phyloP scores from a whole-genome alignment of 2,888 invertebrate species.

The Erebia aethiops region DNA sequence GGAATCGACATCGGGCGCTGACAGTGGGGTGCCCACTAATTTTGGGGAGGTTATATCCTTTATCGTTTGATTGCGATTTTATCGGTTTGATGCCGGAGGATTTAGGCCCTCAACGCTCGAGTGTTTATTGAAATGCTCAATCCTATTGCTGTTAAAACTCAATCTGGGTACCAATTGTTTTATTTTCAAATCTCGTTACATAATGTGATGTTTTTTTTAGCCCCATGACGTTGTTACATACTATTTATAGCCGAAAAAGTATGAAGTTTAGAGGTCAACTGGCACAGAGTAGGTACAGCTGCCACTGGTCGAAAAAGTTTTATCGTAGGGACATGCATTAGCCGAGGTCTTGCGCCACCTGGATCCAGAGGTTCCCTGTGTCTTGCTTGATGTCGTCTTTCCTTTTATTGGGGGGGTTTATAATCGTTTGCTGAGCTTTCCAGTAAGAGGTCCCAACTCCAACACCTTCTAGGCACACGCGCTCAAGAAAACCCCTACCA shows the following conservation, averaged over 20 bases:
- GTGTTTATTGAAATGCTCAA: slow-evolving; percentile 51
- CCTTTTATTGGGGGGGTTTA: too few species aligned
- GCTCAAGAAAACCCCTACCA: too few species aligned
- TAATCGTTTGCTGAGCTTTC: too few species aligned
- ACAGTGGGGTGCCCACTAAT: slow-evolving; percentile 62
- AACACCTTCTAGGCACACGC: too few species aligned
- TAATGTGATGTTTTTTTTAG: neutral
- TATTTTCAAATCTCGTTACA: slow-evolving; percentile 27
- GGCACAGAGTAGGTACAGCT: too few species aligned
- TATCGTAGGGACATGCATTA: too few species aligned
- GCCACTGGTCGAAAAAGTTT: too few species aligned
- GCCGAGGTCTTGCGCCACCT: too few species aligned
- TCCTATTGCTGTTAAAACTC: slow-evolving; percentile 45
- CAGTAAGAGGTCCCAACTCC: too few species aligned
- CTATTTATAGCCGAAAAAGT: too few species aligned
- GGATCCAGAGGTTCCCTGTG: neutral
- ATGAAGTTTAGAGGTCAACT: too few species aligned
- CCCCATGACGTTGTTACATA: neutral
- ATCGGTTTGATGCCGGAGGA: slow-evolving; percentile 67
- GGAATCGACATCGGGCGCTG: slow-evolving; percentile 75
- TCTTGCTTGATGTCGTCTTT: too few species aligned
- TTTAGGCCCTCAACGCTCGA: slow-evolving; percentile 59
- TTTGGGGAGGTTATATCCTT: slow-evolving; percentile 53
- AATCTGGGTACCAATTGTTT: slow-evolving; percentile 35
- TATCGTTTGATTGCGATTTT: slow-evolving; percentile 80